Evolutionary conservation across 2,797 vertebrate species (phyloP).

Genomic region (Sphaeramia orbicularis): DNA sequence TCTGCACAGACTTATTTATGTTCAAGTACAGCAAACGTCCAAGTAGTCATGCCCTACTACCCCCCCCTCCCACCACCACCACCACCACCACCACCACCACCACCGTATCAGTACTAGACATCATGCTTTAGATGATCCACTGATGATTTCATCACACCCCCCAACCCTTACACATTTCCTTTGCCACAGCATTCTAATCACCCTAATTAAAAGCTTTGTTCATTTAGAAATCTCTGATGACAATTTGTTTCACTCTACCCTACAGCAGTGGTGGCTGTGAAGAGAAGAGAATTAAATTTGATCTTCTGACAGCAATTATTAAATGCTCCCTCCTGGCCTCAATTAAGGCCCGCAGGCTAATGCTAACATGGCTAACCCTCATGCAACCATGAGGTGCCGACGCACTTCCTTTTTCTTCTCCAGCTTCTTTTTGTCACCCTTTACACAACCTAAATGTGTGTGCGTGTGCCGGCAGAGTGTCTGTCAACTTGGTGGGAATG

Average conservation of each 20-base stretch:
- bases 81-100: background rate
- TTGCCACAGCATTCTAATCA: conserved; percentile 93
- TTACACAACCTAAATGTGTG: background rate
- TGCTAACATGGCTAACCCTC: conserved; percentile 89
- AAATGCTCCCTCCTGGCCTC: conserved; percentile 99
- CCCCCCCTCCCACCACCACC: background rate
- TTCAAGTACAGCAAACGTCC: conserved; percentile 72
- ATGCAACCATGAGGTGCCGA: conserved; percentile 74
- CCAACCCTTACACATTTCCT: conserved; percentile 66
- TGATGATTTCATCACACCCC: conserved; percentile 88
- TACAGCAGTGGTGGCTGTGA: conserved; percentile 95
- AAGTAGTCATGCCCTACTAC: conserved; percentile 57
- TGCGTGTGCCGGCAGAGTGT: conserved; percentile 5
- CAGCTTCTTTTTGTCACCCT: conserved; percentile 51
- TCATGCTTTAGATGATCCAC: conserved; percentile 85
- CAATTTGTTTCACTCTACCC: conserved; percentile 99
- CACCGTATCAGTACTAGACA: conserved; percentile 74
- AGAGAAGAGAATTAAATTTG: conserved; percentile 99
- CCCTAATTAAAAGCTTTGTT: conserved; percentile 99
- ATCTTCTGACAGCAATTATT: conserved; percentile 99
- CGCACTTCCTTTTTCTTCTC: conserved; percentile 64
- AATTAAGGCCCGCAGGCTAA: conserved; percentile 92
- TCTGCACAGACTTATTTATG: conserved; percentile 48
- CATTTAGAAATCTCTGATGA: conserved; percentile 98
- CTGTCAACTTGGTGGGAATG: conserved; percentile 7